phyloP scores from a whole-genome alignment of 2,888 invertebrate genomes.

The Melipona beecheii region DNA sequence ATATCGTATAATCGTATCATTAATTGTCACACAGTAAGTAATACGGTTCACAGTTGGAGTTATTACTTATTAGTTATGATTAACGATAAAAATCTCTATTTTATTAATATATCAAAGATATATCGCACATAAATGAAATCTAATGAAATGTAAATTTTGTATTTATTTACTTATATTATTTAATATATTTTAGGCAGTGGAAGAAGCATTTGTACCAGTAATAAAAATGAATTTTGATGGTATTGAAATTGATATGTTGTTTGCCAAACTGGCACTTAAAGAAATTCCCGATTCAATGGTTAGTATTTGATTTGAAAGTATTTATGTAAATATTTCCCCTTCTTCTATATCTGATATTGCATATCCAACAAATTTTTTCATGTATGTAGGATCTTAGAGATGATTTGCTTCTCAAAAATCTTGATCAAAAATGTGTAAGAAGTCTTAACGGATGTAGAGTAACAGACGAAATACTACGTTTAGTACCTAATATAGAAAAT shows the following conservation, averaged over 20 bases:
- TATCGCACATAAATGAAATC: background rate
- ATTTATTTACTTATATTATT: slow-evolving; percentile 30
- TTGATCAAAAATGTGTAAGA: slow-evolving; percentile 98
- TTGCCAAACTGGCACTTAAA: slow-evolving; percentile 97
- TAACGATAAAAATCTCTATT: slow-evolving; percentile 11
- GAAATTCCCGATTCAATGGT: slow-evolving; percentile 94
- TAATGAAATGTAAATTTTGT: background rate
- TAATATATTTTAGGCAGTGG: slow-evolving; percentile 90
- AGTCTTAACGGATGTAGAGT: slow-evolving; percentile 99
- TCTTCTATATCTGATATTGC: too few relatives aligned
- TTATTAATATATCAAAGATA: background rate
- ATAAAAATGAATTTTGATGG: slow-evolving; percentile 99
- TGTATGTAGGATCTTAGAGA: slow-evolving; percentile 92
- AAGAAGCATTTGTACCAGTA: slow-evolving; percentile 99
- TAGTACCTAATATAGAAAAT: slow-evolving; percentile 97
- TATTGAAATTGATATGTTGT: slow-evolving; percentile 99
- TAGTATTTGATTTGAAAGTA: slow-evolving; percentile 59
- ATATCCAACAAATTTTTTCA: slow-evolving; percentile 19
- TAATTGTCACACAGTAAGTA: slow-evolving; percentile 47
- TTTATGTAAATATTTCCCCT: background rate
- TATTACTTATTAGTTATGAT: slow-evolving; percentile 3
- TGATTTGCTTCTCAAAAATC: slow-evolving; percentile 95
- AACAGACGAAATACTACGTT: slow-evolving; percentile 97
- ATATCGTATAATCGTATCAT: slow-evolving; percentile 8
- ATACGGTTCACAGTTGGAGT: slow-evolving; percentile 2